These are phyloP conservation scores for Morpho deidamia DNA, from an alignment of 2,888 invertebrate genomes.

Conservation along the genomic window DNA sequence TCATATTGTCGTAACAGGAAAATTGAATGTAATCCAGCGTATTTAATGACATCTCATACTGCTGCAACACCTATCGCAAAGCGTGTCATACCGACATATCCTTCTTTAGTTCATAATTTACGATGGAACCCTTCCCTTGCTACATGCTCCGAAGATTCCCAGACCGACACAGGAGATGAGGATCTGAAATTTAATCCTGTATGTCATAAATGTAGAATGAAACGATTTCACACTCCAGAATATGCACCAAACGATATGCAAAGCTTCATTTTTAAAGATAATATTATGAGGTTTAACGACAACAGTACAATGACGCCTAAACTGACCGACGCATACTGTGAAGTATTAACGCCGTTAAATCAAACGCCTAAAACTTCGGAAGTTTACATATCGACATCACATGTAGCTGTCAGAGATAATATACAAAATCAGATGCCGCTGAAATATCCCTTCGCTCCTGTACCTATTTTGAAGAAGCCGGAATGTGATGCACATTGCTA, in stretches of 20 bases:
- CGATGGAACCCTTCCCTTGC: constrained; percentile 37
- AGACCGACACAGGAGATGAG: constrained; percentile 14
- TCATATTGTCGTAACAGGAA: constrained; percentile 33
- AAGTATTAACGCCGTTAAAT: constrained; percentile 20
- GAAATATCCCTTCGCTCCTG: neutral
- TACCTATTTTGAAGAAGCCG: constrained; percentile 17
- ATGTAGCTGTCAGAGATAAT: constrained; percentile 24
- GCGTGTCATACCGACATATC: constrained; percentile 31
- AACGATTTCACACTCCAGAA: constrained; percentile 29
- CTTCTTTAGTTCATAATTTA: constrained; percentile 30
- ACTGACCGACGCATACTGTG: constrained; percentile 42
- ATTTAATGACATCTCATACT: constrained; percentile 35
- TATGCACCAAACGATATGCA: constrained; percentile 13
- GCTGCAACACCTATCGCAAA: constrained; percentile 9
- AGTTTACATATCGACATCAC: constrained; percentile 25
- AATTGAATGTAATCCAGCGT: constrained; percentile 28
- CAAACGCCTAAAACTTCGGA: constrained; percentile 26
- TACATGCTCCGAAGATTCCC: constrained; percentile 27
- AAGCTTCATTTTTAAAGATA: constrained; percentile 32
- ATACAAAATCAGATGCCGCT: constrained; percentile 3
- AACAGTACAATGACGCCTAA: constrained; percentile 49
- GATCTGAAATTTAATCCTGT: constrained; percentile 28
- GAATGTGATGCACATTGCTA: constrained; percentile 1
- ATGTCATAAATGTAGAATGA: constrained; percentile 34
- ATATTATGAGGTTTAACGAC: constrained; percentile 48